A percentile compares a stretch with the other conserved stretches of the same genome.
Evolutionary conservation across 2,113 vertebrate genomes (phyloP).

Genomic region (Podarcis cretensis): DNA sequence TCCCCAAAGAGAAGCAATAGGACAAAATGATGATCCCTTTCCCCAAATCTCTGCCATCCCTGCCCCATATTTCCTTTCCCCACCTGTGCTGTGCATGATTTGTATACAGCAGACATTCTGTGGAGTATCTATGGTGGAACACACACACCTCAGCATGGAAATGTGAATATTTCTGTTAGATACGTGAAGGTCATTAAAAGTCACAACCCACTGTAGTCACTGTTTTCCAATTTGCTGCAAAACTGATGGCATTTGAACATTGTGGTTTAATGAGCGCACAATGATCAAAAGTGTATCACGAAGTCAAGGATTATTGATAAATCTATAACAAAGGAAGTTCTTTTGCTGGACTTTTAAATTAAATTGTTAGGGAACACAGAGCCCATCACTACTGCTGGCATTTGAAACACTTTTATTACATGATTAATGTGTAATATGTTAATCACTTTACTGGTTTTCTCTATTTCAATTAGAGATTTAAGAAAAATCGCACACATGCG

Average conservation of each 20-base stretch:
- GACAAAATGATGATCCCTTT: neutral
- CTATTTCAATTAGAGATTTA: slow-evolving; percentile 54
- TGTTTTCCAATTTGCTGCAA: slow-evolving; percentile 52
- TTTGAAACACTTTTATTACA: slow-evolving; percentile 49
- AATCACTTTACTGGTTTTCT: slow-evolving; percentile 51
- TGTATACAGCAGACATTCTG: neutral
- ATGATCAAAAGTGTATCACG: slow-evolving; percentile 56
- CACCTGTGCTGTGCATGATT: neutral
- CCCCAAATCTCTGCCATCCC: neutral
- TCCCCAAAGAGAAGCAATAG: neutral
- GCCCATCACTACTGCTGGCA: slow-evolving; percentile 1
- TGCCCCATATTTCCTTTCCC: neutral
- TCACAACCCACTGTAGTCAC: slow-evolving; percentile 33
- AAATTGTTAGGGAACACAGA: slow-evolving; percentile 32
- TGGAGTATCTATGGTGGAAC: no score
- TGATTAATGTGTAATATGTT: neutral
- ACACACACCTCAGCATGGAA: no score
- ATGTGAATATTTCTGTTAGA: neutral
- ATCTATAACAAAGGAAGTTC: slow-evolving; percentile 62
- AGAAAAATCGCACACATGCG: slow-evolving; percentile 32
- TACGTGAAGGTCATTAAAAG: slow-evolving; percentile 45
- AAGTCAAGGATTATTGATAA: slow-evolving; percentile 61
- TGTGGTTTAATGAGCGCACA: slow-evolving; percentile 55
- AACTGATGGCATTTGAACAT: slow-evolving; percentile 63
- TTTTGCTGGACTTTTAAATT: slow-evolving; percentile 49